Base-by-base conservation (phyloP, 2,113 vertebrate species). In the Sinocyclocheilus grahami region DNA sequence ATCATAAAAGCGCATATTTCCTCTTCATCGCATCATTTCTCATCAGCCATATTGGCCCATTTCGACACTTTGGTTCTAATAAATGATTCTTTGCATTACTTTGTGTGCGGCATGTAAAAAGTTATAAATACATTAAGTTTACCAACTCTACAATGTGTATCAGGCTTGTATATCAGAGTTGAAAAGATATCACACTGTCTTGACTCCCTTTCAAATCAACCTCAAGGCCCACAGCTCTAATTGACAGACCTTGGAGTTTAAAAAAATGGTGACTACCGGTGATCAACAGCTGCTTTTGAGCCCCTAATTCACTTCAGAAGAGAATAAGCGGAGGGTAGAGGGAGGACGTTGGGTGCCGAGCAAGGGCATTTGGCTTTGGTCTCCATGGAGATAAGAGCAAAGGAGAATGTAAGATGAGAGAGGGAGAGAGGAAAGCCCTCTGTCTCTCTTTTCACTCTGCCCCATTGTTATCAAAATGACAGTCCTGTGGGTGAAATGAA, bases 401-500 rank as follows among this genome's bases (percentile, higher is more conserved):
- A 78, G 84, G 69, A 79, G 75, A 22, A 78, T n/a, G 62, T 63
- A 46, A 80, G 78, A 39, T 39, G 33, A 69, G 37, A 86, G 60
- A 84, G n/a, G 37, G 83, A 86, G 79, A 82, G 71, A 89, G 58
- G 85, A 72, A 72, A 72, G 69, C 69, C 60, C 65, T 53, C 14
- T 87, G 79, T 91, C 87, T 88, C 33, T 91, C 78, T 91, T 88
- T 87, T 91, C 88, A 84, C 85, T 89, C 83, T 89, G 87, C 89
- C 90, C 86, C 90, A 91, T 91, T 90, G 90, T 91, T 92, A 90
- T 89, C 94, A 91, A 88, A 90, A 92, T 88, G 94, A 94, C 92
- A 94, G 92, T 95, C 94, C 95, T 89, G 86, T 90, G 94, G 94
- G 93, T 93, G 90, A 92, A 95, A 94, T 94, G 92, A 94, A 95